Percentiles rank a stretch among this genome's conserved stretches.
Conservation (phyloP, 2,113 vertebrate genomes). For the Candoia aspera region DNA sequence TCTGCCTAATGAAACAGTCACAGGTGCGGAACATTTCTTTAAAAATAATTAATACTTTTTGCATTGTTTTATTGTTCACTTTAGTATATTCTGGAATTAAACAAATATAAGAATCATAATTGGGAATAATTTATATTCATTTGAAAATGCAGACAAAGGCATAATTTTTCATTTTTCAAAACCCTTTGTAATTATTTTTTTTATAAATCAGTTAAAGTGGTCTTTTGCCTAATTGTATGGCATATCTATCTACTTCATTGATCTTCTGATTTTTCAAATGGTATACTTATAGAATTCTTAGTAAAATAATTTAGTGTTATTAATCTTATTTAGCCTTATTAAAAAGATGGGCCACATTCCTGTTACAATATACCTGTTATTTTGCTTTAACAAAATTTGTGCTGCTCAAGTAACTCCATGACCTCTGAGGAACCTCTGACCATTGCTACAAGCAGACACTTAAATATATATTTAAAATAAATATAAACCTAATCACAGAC, state of each 20-base stretch:
- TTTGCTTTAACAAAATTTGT: neutral
- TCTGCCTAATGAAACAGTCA: neutral
- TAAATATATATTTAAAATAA: neutral
- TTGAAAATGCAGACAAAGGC: neutral
- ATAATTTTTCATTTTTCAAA: neutral
- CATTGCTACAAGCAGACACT: neutral
- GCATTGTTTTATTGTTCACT: too few relatives aligned
- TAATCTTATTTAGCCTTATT: neutral
- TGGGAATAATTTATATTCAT: neutral
- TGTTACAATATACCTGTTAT: neutral
- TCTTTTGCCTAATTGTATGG: neutral
- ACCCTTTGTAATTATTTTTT: neutral
- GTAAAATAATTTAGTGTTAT: neutral
- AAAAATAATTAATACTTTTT: too few relatives aligned
- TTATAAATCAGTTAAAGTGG: neutral
- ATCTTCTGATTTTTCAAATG: neutral
- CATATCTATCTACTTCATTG: neutral
- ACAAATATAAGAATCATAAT: neutral
- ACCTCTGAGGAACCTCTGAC: neutral
- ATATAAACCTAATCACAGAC: neutral
- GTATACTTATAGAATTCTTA: too few relatives aligned
- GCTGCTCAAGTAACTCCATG: neutral
- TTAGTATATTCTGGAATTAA: too few relatives aligned
- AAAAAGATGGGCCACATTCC: neutral
- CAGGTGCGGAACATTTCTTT: too few relatives aligned